Conservation (phyloP, 92 coral and sea anemone genomes). For the Umimayanthus kanabou region DNA sequence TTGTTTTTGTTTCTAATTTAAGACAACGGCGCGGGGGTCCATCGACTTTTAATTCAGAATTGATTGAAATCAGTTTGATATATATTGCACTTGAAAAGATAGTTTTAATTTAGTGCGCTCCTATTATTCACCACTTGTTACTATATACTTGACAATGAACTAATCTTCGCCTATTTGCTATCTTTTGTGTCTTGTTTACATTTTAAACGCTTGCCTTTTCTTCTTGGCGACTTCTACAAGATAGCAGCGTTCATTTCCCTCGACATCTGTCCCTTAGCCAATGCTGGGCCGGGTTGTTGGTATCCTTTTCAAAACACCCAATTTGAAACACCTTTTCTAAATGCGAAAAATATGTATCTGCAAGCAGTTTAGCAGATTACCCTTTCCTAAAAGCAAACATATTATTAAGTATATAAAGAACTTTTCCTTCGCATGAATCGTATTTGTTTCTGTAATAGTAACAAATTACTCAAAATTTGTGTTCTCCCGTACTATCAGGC, state of each 20-base stretch:
- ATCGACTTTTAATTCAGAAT: slow-evolving; percentile 35
- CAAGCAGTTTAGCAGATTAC: neutral
- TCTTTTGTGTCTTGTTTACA: slow-evolving; percentile 67
- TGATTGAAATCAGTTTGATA: slow-evolving; percentile 45
- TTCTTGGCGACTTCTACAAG: slow-evolving; percentile 27
- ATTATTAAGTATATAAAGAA: neutral
- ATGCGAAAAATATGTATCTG: neutral
- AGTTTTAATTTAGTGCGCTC: slow-evolving; percentile 42
- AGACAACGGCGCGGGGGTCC: slow-evolving; percentile 7
- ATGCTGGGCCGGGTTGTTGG: neutral
- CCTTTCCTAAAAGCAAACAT: neutral
- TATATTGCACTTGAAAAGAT: slow-evolving; percentile 46
- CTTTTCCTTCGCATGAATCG: neutral
- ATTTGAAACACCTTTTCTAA: neutral
- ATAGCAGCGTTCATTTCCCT: neutral
- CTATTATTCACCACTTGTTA: slow-evolving; percentile 35
- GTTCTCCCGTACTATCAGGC: neutral
- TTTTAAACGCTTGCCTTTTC: slow-evolving; percentile 55
- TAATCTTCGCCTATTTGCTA: slow-evolving; percentile 68
- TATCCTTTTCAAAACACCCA: neutral
- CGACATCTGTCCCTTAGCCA: slow-evolving; percentile 22
- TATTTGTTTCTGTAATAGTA: neutral
- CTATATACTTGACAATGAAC: slow-evolving; percentile 59
- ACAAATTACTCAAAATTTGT: neutral
- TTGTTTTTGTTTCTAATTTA: neutral